These are phyloP conservation scores for Cnemophilus loriae DNA, from an alignment of 2,113 vertebrate genomes.

Conservation along the genomic window DNA sequence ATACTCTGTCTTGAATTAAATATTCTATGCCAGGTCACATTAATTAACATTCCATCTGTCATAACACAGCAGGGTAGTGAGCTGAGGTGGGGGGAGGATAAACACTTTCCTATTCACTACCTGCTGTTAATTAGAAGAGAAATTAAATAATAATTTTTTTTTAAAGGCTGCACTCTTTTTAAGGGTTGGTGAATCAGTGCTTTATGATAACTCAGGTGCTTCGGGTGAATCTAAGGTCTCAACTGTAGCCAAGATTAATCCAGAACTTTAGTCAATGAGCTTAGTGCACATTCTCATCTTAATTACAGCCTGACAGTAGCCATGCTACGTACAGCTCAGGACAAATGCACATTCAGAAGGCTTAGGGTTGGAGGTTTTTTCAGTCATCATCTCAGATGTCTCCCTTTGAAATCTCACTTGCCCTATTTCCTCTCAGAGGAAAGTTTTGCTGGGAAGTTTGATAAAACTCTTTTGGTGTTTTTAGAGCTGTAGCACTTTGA, in stretches of 20 bases:
- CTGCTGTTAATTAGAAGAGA: slow-evolving; percentile 67
- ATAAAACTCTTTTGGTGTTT: slow-evolving; percentile 43
- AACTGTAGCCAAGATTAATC: slow-evolving; percentile 57
- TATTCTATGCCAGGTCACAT: slow-evolving; percentile 48
- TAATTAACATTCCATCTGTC: slow-evolving; percentile 68
- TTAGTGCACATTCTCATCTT: slow-evolving; percentile 49
- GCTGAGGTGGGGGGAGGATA: slow-evolving; percentile 51
- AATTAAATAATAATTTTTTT: slow-evolving; percentile 22
- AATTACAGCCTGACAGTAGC: slow-evolving; percentile 1
- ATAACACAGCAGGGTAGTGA: slow-evolving; percentile 57
- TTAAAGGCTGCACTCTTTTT: neutral
- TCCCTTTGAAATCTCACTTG: slow-evolving; percentile 44
- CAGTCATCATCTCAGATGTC: neutral
- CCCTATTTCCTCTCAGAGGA: slow-evolving; percentile 45
- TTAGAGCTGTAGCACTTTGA: slow-evolving; percentile 17
- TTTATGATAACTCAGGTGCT: neutral
- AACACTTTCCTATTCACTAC: slow-evolving; percentile 67
- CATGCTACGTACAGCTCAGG: neutral
- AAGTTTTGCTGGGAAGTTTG: slow-evolving; percentile 27
- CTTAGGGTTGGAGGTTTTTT: neutral
- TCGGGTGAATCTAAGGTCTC: neutral
- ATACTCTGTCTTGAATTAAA: slow-evolving; percentile 40
- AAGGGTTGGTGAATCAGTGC: neutral
- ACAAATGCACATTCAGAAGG: neutral
- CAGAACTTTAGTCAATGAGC: slow-evolving; percentile 54